Percentiles rank a stretch among this genome's conserved stretches.
Evolutionary conservation across 1,140 invertebrate genomes (phyloP).

Genomic region (Panonychus citri): DNA sequence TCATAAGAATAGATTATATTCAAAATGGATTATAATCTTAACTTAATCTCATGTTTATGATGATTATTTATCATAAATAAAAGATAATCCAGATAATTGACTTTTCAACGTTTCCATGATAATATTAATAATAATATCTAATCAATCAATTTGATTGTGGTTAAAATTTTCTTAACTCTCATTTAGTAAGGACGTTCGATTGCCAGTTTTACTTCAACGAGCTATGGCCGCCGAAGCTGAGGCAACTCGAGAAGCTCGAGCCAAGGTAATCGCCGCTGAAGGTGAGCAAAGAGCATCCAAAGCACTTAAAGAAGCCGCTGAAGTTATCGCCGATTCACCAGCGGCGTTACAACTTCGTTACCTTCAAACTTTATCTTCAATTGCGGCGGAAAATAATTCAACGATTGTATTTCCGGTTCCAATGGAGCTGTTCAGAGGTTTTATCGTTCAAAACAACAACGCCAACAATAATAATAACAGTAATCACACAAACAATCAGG

Average conservation of each 20-base stretch:
- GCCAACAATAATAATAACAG: slow-evolving; percentile 3
- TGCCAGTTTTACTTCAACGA: slow-evolving; percentile 11
- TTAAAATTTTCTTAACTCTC: slow-evolving; percentile 24
- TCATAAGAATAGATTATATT: too few species aligned
- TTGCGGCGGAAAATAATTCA: slow-evolving; percentile 91
- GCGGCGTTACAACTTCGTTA: slow-evolving; percentile 34
- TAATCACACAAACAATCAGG: too few species aligned
- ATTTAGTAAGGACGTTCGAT: slow-evolving; percentile 15
- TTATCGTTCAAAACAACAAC: not conserved
- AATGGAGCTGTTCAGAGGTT: slow-evolving; percentile 10
- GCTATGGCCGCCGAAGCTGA: slow-evolving; percentile 25
- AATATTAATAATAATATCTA: too few species aligned
- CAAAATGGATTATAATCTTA: too few species aligned
- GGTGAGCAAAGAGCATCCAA: slow-evolving; percentile 64
- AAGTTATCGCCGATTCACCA: slow-evolving; percentile 43
- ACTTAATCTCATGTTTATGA: too few species aligned
- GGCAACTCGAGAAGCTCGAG: slow-evolving; percentile 21
- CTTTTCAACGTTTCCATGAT: too few species aligned
- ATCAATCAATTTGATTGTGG: too few species aligned
- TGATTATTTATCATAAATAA: too few species aligned
- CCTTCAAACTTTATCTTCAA: slow-evolving; percentile 65
- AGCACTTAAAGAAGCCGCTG: slow-evolving; percentile 66
- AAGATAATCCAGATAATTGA: too few species aligned
- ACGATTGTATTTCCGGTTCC: slow-evolving; percentile 73
- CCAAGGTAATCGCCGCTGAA: slow-evolving; percentile 31